phyloP scores from a whole-genome alignment of 2,797 vertebrate species.

The Muscicapa comitata region DNA sequence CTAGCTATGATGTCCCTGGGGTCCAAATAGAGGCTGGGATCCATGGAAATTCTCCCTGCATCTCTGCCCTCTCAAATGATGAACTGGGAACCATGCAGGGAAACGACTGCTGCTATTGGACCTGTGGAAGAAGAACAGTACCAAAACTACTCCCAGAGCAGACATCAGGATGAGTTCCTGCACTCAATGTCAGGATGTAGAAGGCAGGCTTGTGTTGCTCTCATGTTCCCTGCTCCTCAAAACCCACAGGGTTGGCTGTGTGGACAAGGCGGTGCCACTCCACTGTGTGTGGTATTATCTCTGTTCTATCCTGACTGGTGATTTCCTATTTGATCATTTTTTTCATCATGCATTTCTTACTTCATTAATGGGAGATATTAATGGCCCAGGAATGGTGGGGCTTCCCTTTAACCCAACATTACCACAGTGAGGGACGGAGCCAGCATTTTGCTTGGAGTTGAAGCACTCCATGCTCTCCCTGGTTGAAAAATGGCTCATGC shows the following conservation, averaged over 20 bases:
- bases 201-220: rapidly evolving
- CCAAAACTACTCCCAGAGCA: neutral
- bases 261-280: neutral
- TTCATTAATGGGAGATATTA: neutral
- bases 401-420: rapidly evolving
- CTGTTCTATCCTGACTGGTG: rapidly evolving
- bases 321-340: neutral
- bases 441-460: neutral
- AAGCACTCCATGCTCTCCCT: neutral
- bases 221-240: neutral
- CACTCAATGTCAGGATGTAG: neutral
- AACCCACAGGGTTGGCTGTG: neutral
- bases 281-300: rapidly evolving
- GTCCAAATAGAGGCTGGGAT: neutral
- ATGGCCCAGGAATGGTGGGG: neutral
- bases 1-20: neutral
- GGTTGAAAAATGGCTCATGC: neutral
- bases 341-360: neutral
- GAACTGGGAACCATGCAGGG: neutral
- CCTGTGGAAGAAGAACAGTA: neutral
- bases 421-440: neutral
- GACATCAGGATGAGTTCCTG: neutral
- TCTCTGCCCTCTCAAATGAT: neutral
- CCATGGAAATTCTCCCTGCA: neutral
- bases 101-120: neutral